These are phyloP conservation scores for Sarotherodon lohbergeri DNA, from an alignment of 2,113 vertebrate species.

Conservation along the genomic window DNA sequence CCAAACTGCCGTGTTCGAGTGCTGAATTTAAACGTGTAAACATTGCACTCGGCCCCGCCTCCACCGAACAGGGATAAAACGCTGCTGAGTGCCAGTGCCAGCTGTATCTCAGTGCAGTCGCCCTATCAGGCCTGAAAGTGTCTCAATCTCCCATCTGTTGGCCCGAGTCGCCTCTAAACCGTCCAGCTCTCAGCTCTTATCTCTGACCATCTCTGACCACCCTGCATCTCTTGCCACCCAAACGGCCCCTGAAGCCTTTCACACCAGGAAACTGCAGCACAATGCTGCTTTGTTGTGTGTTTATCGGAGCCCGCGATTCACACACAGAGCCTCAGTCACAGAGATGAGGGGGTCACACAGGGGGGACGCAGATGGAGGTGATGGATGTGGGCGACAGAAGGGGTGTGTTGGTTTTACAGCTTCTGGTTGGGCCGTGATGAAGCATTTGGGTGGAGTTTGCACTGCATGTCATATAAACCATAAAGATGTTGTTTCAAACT, in stretches of 20 bases:
- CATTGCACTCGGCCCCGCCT: neutral
- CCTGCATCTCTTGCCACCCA: neutral
- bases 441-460: neutral
- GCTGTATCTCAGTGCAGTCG: neutral
- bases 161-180: neutral
- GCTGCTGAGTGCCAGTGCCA: neutral
- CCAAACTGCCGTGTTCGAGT: neutral
- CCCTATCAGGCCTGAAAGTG: neutral
- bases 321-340: constrained; percentile 3
- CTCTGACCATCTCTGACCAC: neutral
- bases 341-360: neutral
- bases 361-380: neutral
- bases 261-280: constrained; percentile 5
- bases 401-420: neutral
- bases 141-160: neutral
- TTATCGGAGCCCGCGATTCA: neutral
- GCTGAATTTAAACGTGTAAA: neutral
- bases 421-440: neutral
- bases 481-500: neutral
- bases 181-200: neutral
- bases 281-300: constrained; percentile 25
- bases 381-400: neutral
- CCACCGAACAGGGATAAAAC: neutral
- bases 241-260: neutral
- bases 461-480: neutral